Base-by-base conservation (phyloP, 2,113 vertebrate genomes). In the Corynorhinus townsendii region DNA sequence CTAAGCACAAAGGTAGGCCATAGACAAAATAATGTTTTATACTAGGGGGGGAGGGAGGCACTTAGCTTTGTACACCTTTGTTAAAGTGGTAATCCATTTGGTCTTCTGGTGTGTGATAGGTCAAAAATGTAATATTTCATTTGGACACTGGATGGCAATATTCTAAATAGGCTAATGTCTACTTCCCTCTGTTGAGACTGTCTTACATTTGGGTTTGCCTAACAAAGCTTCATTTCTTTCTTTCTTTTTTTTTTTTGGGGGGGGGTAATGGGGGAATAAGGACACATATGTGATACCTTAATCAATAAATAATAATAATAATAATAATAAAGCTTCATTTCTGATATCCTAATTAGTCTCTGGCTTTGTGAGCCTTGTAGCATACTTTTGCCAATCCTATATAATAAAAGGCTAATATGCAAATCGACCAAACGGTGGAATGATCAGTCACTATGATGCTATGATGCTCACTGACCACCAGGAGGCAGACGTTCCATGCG, bases 61-160 rank as follows among this genome's bases (percentile, higher is more conserved):
- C 28, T 71, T 52, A 45, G 79, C 10, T 86, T 52, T 93, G 40
- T 71, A 52, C 6, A 2, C 77, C 14, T 73, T 66, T 76, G 33
- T 17, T 66, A 90, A 84, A 64, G 1, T 40, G 20, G 7, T 62
- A 79, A 82, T 45, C 26, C 24, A 26, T 83, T 75, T 87, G 64
- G 28, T 80, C 4, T 91, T 56, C 26, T 79, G 64, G 43, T 62
- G 0, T 82, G 15, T 62, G 49, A 20, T 71, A 72, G 38, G 38
- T 56, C 82, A 82, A 76, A 87, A 90, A 35, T 81, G 81, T 84
- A 94, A 91, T 90, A 69, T 56, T 79, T 62, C 77, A 64, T 86
- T 66, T 75, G 91, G 79, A 81, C 88, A 94, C 64, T 35, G 80
- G 47, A 76, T 89, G 68, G 66, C 80, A 76, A 85, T 75, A 91